Conservation (phyloP, 2,888 invertebrate species). For the Drosophila parthenogenetica region DNA sequence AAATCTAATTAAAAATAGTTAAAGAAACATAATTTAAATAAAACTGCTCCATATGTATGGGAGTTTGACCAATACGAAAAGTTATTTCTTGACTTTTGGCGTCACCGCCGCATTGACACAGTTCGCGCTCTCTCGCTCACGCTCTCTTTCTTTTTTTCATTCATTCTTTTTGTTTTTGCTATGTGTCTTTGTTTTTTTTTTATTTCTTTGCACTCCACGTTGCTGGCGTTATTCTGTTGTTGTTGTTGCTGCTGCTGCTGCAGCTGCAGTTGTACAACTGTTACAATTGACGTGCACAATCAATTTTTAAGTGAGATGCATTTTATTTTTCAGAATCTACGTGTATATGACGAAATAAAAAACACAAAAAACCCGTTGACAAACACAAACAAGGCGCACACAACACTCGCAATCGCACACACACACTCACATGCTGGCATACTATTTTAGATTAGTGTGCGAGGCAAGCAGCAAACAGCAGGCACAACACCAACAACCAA, state of each 20-base stretch:
- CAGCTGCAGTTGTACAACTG: conserved; percentile 44
- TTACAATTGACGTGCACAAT: conserved; percentile 48
- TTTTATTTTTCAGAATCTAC: conserved; percentile 16
- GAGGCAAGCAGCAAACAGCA: conserved; percentile 54
- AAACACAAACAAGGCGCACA: conserved; percentile 64
- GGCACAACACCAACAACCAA: conserved; percentile 43
- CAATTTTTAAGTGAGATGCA: conserved; percentile 51
- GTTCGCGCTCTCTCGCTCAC: conserved; percentile 73
- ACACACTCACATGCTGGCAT: conserved; percentile 32
- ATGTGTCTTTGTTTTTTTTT: conserved; percentile 55
- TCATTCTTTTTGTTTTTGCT: conserved; percentile 45
- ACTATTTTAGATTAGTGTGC: conserved; percentile 71
- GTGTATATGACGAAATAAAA: conserved; percentile 19
- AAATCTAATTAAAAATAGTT: conserved; percentile 71
- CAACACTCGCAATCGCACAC: conserved; percentile 35
- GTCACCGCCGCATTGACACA: conserved; percentile 77
- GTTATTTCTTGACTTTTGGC: conserved; percentile 64
- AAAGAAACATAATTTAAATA: conserved; percentile 39
- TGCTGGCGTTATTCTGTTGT: conserved; percentile 53
- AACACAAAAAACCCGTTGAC: conserved; percentile 61
- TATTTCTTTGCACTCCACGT: conserved; percentile 66
- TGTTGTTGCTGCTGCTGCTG: conserved; percentile 37
- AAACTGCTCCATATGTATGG: conserved; percentile 23
- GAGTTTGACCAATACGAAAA: conserved; percentile 14
- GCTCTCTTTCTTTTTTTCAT: conserved; percentile 45